Evolutionary conservation across 1,140 invertebrate species (phyloP).

Genomic region (Conus betulinus): DNA sequence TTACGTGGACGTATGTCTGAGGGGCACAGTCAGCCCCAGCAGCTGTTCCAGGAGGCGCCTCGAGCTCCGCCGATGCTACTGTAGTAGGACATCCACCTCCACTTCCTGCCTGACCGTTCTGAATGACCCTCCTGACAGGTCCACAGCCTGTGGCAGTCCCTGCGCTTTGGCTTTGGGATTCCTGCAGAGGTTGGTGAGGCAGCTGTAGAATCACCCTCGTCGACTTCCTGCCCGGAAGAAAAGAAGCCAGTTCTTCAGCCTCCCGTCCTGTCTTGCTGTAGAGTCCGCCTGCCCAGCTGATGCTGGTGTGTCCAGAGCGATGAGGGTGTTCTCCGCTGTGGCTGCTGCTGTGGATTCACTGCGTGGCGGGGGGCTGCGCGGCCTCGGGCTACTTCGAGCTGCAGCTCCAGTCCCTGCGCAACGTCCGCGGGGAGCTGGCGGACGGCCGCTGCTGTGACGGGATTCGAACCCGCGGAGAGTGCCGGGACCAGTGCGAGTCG

Average conservation of each 20-base stretch:
- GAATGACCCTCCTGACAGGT: background rate
- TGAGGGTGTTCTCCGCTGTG: conserved; percentile 14
- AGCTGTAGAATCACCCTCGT: too few species aligned
- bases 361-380: conserved; percentile 69
- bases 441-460: conserved; percentile 88
- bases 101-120: too few species aligned
- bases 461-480: conserved; percentile 75
- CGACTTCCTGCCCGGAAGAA: background rate
- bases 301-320: background rate
- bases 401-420: conserved; percentile 82
- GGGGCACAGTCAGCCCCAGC: too few species aligned
- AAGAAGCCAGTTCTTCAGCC: too few species aligned
- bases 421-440: conserved; percentile 87
- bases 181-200: too few species aligned
- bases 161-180: too few species aligned
- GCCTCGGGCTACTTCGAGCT: conserved; percentile 93
- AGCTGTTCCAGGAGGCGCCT: too few species aligned
- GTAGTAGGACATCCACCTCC: too few species aligned
- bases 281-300: background rate
- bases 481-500: conserved; percentile 88
- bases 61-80: too few species aligned
- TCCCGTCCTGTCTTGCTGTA: too few species aligned
- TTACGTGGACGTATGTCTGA: too few species aligned
- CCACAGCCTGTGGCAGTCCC: too few species aligned
- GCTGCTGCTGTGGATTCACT: background rate